Evolutionary conservation across 2,888 invertebrate species (phyloP).

Genomic region (Apotomis betuletana): DNA sequence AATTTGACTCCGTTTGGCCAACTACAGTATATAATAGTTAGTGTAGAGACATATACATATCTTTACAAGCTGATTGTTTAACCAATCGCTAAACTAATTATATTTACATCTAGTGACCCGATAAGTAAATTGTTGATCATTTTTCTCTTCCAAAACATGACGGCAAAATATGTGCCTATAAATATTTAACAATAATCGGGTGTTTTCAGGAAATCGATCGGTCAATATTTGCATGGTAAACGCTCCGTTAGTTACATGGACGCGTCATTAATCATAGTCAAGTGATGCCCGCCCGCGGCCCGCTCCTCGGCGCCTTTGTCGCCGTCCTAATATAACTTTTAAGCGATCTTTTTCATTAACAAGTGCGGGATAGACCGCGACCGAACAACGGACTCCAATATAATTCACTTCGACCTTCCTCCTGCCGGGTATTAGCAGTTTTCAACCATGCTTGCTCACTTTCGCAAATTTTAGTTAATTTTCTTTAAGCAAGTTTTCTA

Average conservation of each 20-base stretch:
- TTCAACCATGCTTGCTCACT: constrained; percentile 47
- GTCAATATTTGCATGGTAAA: constrained; percentile 53
- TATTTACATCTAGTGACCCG: background rate
- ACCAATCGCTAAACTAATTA: background rate
- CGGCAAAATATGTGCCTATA: constrained; percentile 23
- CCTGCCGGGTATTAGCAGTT: constrained; percentile 50
- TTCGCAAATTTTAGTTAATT: constrained; percentile 35
- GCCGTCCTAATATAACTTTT: constrained; percentile 53
- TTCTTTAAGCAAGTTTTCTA: constrained; percentile 9
- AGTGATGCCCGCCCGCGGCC: constrained; percentile 38
- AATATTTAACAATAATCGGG: constrained; percentile 44
- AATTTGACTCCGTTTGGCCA: no score
- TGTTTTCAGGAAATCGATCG: constrained; percentile 50
- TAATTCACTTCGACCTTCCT: constrained; percentile 57
- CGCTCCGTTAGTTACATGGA: constrained; percentile 49
- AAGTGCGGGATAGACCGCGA: constrained; percentile 54
- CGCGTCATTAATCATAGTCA: constrained; percentile 57
- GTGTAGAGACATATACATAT: no score
- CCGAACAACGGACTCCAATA: constrained; percentile 52
- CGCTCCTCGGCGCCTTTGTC: constrained; percentile 31
- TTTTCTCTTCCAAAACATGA: constrained; percentile 6
- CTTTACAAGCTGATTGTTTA: no score
- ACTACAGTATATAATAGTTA: no score
- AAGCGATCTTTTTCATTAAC: constrained; percentile 63
- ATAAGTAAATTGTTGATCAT: background rate